These are phyloP conservation scores for Syngnathoides biaculeatus DNA, from an alignment of 2,113 vertebrate genomes.

Conservation along the genomic window DNA sequence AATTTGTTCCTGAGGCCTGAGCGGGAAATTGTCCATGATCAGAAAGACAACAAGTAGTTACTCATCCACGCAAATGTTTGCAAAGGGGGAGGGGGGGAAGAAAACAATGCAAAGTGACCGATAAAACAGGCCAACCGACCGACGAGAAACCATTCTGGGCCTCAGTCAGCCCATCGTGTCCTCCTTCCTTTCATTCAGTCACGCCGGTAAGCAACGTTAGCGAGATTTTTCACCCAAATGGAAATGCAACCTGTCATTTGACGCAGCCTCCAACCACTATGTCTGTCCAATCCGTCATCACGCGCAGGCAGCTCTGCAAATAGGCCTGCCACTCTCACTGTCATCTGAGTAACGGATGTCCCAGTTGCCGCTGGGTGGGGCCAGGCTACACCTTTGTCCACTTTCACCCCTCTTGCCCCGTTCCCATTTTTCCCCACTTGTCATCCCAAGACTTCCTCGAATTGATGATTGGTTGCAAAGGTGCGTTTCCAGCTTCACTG, in stretches of 20 bases:
- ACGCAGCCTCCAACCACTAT: conserved; percentile 69
- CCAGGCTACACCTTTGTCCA: conserved; percentile 57
- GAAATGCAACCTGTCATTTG: conserved; percentile 76
- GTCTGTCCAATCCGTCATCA: conserved; percentile 75
- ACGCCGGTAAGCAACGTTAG: conserved; percentile 60
- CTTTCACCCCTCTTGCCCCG: conserved; percentile 43
- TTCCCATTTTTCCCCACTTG: conserved; percentile 15
- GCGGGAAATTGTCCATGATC: not conserved
- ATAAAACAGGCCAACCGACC: conserved; percentile 18
- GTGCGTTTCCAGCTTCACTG: conserved; percentile 11
- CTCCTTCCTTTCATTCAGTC: conserved; percentile 37
- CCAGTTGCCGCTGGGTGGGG: conserved; percentile 63
- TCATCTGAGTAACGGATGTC: conserved; percentile 76
- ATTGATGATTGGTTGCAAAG: conserved; percentile 39
- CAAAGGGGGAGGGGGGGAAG: no score
- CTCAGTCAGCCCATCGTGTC: conserved; percentile 19
- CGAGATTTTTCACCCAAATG: conserved; percentile 80
- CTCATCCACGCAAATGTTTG: not conserved
- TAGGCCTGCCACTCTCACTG: conserved; percentile 79
- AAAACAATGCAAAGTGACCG: not conserved
- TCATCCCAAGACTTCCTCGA: conserved; percentile 22
- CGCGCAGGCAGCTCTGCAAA: conserved; percentile 67
- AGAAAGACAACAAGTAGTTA: not conserved
- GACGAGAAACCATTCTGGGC: conserved; percentile 22
- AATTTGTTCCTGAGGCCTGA: no score